Percentiles rank a stretch among this genome's conserved stretches.
phyloP scores from a whole-genome alignment of 2,113 vertebrate genomes.

The Rhabdornis inornatus region DNA sequence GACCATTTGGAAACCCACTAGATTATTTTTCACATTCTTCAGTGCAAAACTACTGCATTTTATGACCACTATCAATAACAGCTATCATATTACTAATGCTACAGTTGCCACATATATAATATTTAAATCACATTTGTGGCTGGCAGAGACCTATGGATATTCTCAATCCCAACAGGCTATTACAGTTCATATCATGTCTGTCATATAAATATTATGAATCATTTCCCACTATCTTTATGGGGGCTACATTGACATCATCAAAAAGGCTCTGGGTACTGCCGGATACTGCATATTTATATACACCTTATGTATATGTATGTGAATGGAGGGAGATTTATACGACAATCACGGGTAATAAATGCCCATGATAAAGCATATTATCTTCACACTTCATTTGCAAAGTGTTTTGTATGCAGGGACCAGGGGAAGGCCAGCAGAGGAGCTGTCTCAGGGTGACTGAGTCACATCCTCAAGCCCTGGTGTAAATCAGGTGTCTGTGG shows the following conservation, averaged over 20 bases:
- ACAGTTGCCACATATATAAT: constrained; percentile 66
- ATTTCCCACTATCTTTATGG: constrained; percentile 72
- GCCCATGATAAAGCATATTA: constrained; percentile 54
- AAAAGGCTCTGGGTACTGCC: constrained; percentile 5
- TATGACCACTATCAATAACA: constrained; percentile 65
- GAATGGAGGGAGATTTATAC: constrained; percentile 47
- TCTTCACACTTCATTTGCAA: constrained; percentile 50
- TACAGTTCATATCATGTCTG: constrained; percentile 71
- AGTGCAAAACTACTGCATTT: constrained; percentile 31
- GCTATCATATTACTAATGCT: constrained; percentile 33
- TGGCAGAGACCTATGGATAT: constrained; percentile 71
- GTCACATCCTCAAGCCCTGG: not conserved
- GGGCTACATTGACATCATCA: constrained; percentile 47
- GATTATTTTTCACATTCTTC: constrained; percentile 48
- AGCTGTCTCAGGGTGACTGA: not conserved
- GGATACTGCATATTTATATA: constrained; percentile 14
- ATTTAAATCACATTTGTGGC: constrained; percentile 69
- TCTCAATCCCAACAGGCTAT: constrained; percentile 74
- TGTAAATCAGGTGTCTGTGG: not conserved
- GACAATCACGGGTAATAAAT: constrained; percentile 38
- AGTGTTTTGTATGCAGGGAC: constrained; percentile 29
- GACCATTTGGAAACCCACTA: constrained; percentile 13
- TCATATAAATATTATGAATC: constrained; percentile 78
- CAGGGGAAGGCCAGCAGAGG: not conserved
- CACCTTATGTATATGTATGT: constrained; percentile 40